phyloP scores from a whole-genome alignment of 1,140 invertebrate species.

The Calycopis cecrops region DNA sequence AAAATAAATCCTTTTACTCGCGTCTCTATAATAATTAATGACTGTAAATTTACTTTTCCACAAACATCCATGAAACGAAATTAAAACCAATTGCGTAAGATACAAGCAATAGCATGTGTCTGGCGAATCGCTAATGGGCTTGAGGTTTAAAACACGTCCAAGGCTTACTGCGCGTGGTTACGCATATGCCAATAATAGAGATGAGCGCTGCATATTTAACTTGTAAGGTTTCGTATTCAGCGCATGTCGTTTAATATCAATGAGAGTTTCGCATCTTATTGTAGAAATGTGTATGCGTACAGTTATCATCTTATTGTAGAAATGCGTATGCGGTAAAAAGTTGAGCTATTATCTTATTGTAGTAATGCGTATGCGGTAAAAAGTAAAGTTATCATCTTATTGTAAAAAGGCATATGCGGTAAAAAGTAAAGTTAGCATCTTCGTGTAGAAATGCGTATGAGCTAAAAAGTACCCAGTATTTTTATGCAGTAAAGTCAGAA shows the following conservation, averaged over 20 bases:
- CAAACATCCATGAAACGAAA: neutral
- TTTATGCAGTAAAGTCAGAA: no score
- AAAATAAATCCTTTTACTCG: no score
- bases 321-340: no score
- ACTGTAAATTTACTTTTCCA: no score
- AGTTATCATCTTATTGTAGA: neutral
- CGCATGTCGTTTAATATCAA: neutral
- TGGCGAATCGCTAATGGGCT: neutral
- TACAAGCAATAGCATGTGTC: neutral
- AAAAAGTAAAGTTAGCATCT: no score
- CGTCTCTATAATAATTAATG: no score
- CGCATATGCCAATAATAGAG: neutral
- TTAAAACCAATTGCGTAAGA: slow-evolving; percentile 5
- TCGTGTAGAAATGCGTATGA: no score
- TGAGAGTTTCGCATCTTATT: neutral
- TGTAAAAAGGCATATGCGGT: no score
- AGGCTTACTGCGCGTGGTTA: slow-evolving; percentile 41
- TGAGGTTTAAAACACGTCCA: slow-evolving; percentile 18
- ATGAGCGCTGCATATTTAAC: neutral
- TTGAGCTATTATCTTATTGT: neutral
- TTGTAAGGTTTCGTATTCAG: neutral
- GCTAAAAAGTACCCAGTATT: no score
- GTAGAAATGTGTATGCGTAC: no score
- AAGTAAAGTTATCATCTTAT: neutral
- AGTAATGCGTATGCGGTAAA: no score